Evolutionary conservation across 2,113 vertebrate species (phyloP).

Genomic region (Sebastes fasciatus): DNA sequence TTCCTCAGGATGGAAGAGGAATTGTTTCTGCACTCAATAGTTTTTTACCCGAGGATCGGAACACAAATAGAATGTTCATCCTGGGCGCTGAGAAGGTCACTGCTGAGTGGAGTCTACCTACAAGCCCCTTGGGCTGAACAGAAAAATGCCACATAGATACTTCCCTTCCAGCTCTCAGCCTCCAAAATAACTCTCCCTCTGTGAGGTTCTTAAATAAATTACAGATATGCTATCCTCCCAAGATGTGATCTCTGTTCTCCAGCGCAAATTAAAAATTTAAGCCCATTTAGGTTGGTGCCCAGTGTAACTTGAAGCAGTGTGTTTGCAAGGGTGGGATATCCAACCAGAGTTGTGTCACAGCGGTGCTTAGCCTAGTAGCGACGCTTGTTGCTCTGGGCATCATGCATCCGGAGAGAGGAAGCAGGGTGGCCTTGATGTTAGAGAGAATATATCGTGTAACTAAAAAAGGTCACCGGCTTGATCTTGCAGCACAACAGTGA

Average conservation of each 20-base stretch:
- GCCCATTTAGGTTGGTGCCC: conserved; percentile 80
- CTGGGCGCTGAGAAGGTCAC: conserved; percentile 71
- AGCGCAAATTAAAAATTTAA: conserved; percentile 84
- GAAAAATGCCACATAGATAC: conserved; percentile 70
- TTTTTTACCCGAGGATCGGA: conserved; percentile 50
- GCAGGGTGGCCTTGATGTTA: conserved; percentile 45
- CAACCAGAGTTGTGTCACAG: conserved; percentile 70
- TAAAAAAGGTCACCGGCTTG: conserved; percentile 59
- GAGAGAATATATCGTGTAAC: conserved; percentile 53
- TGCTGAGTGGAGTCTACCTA: conserved; percentile 65
- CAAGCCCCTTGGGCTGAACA: conserved; percentile 65
- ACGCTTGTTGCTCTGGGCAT: conserved; percentile 63
- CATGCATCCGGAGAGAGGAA: conserved; percentile 45
- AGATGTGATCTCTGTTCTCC: conserved; percentile 83
- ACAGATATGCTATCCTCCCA: conserved; percentile 80
- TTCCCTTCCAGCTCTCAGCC: conserved; percentile 65
- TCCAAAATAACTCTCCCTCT: conserved; percentile 76
- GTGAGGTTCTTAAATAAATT: conserved; percentile 82
- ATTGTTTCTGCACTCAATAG: conserved; percentile 33
- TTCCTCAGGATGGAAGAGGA: conserved; percentile 47
- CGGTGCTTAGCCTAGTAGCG: conserved; percentile 52
- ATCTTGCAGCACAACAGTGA: conserved; percentile 28
- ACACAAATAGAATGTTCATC: conserved; percentile 70
- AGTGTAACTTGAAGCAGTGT: conserved; percentile 78
- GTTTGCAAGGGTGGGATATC: conserved; percentile 68